Conservation (phyloP, 2,113 vertebrate genomes). For the Hymenochirus boettgeri region DNA sequence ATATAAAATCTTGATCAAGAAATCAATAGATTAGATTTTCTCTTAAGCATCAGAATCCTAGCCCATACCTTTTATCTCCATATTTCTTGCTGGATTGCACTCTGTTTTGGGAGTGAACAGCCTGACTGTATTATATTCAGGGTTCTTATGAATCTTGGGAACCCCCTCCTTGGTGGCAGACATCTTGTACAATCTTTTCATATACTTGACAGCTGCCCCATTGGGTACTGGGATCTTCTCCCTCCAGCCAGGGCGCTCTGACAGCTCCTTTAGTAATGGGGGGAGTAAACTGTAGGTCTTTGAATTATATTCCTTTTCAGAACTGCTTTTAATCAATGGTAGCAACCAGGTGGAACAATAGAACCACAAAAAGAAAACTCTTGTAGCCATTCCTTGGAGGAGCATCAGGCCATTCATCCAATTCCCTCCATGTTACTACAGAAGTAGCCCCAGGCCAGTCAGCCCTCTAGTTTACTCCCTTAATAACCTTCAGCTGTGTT, state of each 20-base stretch:
- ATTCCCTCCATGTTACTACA: conserved; percentile 33
- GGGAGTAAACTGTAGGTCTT: conserved; percentile 52
- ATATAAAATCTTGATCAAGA: too few species aligned
- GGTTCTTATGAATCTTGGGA: conserved; percentile 57
- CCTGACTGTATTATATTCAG: conserved; percentile 80
- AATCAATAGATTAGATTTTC: too few species aligned
- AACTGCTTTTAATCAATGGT: conserved; percentile 36
- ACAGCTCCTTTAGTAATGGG: conserved; percentile 74
- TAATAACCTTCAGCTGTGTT: conserved; percentile 56
- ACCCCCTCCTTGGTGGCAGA: conserved; percentile 72
- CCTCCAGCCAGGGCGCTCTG: conserved; percentile 54
- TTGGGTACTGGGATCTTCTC: conserved; percentile 61
- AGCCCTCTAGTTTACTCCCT: conserved; percentile 9
- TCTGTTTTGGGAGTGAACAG: conserved; percentile 76
- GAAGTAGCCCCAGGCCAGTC: conserved; percentile 5
- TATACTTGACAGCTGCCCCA: conserved; percentile 75
- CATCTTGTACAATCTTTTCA: conserved; percentile 81
- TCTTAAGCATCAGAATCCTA: not conserved
- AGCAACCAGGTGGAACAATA: conserved; percentile 50
- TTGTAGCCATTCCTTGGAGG: conserved; percentile 50
- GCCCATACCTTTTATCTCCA: conserved; percentile 15
- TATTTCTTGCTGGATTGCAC: conserved; percentile 53
- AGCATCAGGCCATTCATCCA: conserved; percentile 15
- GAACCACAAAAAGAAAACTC: conserved; percentile 45
- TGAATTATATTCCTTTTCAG: conserved; percentile 1